phyloP scores from a whole-genome alignment of 2,888 invertebrate genomes.

The Lacanobia oleracea region DNA sequence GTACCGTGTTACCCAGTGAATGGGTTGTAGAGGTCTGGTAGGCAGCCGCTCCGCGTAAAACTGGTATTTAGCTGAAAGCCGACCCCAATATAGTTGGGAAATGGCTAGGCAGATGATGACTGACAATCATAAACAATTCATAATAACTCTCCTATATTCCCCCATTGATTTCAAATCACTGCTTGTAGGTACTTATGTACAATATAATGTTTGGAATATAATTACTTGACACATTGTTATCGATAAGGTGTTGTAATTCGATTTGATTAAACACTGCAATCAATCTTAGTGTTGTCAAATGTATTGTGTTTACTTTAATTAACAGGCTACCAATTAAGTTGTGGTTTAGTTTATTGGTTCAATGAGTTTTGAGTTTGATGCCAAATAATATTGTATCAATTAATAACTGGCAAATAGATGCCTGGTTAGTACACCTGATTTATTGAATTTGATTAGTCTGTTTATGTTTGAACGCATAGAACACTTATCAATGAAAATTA shows the following conservation, averaged over 20 bases:
- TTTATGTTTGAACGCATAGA: not conserved
- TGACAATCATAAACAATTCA: no score
- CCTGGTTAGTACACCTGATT: not conserved
- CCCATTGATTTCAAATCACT: not conserved
- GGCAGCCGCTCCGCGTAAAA: no score
- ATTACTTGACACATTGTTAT: slow-evolving; percentile 19
- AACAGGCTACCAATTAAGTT: slow-evolving; percentile 48
- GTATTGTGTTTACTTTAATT: slow-evolving; percentile 60
- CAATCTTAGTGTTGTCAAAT: slow-evolving; percentile 42
- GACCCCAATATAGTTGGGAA: no score
- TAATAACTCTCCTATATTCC: no score
- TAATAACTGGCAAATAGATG: not conserved
- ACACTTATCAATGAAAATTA: no score
- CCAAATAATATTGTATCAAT: slow-evolving; percentile 42
- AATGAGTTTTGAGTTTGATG: slow-evolving; percentile 32
- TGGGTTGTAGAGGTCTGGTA: no score
- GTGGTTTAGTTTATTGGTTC: slow-evolving; percentile 43
- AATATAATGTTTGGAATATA: not conserved
- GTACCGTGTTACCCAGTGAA: no score
- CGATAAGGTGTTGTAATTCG: slow-evolving; percentile 38
- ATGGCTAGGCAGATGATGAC: no score
- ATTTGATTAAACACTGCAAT: slow-evolving; percentile 53
- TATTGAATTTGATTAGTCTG: not conserved
- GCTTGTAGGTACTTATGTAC: not conserved
- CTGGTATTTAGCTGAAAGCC: no score